Evolutionary conservation across 2,888 invertebrate species (phyloP).

Genomic region (Serripes groenlandicus): DNA sequence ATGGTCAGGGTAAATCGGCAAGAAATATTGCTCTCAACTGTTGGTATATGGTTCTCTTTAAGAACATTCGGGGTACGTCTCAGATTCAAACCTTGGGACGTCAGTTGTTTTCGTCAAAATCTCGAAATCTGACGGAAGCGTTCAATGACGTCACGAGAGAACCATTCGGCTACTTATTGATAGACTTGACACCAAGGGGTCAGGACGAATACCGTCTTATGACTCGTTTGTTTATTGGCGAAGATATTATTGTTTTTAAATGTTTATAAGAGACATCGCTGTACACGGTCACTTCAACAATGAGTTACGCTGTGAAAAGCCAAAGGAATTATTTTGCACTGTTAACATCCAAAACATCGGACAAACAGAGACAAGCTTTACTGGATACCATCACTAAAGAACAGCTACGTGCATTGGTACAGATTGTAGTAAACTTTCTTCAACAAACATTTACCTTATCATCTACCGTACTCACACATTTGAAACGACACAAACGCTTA

Average conservation of each 20-base stretch:
- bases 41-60: conserved; percentile 39
- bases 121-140: conserved; percentile 24
- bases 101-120: conserved; percentile 45
- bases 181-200: conserved; percentile 40
- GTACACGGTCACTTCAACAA: too few relatives aligned
- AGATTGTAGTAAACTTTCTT: too few relatives aligned
- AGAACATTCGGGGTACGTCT: conserved; percentile 36
- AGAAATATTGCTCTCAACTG: conserved; percentile 47
- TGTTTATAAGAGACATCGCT: conserved; percentile 21
- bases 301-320: conserved; percentile 22
- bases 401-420: too few relatives aligned
- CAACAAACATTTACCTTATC: too few relatives aligned
- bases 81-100: conserved; percentile 32
- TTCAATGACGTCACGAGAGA: conserved; percentile 41
- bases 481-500: too few relatives aligned
- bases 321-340: conserved; percentile 23
- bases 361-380: conserved; percentile 7
- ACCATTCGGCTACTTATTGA: conserved; percentile 35
- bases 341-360: conserved; percentile 21
- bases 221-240: conserved; percentile 38
- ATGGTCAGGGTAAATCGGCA: conserved; percentile 43
- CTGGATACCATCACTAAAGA: conserved; percentile 22
- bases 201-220: conserved; percentile 40
- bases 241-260: conserved; percentile 21
- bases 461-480: too few relatives aligned